Evolutionary conservation across 2,888 invertebrate species (phyloP).

Genomic region (Dolomedes plantarius): DNA sequence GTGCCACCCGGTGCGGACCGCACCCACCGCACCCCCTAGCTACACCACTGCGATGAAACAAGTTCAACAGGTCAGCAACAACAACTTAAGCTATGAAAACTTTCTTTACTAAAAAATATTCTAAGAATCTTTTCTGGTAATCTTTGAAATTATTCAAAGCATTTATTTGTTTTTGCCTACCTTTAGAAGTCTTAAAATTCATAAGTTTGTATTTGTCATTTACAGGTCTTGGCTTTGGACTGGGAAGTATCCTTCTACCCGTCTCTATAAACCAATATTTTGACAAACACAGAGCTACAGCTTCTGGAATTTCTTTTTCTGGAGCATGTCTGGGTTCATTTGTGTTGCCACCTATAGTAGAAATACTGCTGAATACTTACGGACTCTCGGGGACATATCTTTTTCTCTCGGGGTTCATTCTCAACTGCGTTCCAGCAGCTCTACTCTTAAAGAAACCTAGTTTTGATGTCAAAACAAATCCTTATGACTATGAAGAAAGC

Average conservation of each 20-base stretch:
- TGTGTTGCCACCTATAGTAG: conserved; percentile 67
- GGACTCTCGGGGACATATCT: conserved; percentile 68
- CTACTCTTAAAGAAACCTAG: conserved; percentile 47
- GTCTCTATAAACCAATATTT: conserved; percentile 73
- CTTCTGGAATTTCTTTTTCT: conserved; percentile 72
- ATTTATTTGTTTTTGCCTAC: too few species aligned
- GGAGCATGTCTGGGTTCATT: conserved; percentile 73
- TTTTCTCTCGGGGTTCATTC: conserved; percentile 57
- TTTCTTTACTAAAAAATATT: too few species aligned
- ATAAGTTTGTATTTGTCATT: too few species aligned
- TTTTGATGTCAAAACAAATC: neutral
- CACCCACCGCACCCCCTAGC: too few species aligned
- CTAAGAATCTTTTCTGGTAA: too few species aligned
- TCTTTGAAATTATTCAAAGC: too few species aligned
- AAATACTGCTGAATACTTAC: conserved; percentile 49
- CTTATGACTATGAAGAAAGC: neutral
- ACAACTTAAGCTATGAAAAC: too few species aligned
- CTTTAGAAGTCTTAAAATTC: too few species aligned
- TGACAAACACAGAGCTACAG: conserved; percentile 66
- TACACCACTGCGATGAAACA: too few species aligned
- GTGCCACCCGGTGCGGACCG: too few species aligned
- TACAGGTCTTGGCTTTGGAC: conserved; percentile 72
- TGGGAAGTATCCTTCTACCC: conserved; percentile 69
- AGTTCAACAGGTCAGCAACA: too few species aligned
- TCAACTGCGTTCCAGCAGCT: conserved; percentile 63